A percentile compares a stretch with the other conserved stretches of the same genome.
These are phyloP conservation scores for Meteorus colon DNA, from an alignment of 2,888 invertebrate species.

Conservation along the genomic window DNA sequence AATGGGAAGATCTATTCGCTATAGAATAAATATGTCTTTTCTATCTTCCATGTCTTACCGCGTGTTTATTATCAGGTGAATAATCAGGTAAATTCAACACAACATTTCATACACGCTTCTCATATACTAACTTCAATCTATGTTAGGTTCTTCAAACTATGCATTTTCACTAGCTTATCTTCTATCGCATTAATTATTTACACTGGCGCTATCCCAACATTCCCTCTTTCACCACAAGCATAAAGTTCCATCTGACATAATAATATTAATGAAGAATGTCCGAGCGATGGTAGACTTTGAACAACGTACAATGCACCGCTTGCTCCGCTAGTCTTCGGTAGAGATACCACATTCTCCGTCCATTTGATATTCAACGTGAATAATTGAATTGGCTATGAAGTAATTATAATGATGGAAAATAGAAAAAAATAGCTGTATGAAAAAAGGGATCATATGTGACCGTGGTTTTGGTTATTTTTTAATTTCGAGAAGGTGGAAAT, in stretches of 20 bases:
- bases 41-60: constrained; percentile 25
- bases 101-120: neutral
- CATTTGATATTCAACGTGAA: neutral
- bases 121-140: neutral
- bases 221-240: neutral
- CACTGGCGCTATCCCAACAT: neutral
- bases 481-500: too few relatives aligned
- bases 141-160: neutral
- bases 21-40: neutral
- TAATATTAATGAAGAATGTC: too few relatives aligned
- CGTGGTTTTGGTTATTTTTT: too few relatives aligned
- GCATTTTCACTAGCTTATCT: neutral
- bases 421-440: neutral
- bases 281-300: too few relatives aligned
- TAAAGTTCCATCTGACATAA: neutral
- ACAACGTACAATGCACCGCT: neutral
- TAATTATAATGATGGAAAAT: neutral
- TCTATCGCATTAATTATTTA: neutral
- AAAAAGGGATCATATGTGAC: neutral
- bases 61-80: constrained; percentile 17
- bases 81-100: constrained; percentile 25
- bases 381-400: neutral
- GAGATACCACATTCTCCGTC: neutral
- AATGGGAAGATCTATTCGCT: neutral
- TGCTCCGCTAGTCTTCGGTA: neutral